Conservation (phyloP, 2,797 vertebrate genomes). For the Antennarius maculatus region DNA sequence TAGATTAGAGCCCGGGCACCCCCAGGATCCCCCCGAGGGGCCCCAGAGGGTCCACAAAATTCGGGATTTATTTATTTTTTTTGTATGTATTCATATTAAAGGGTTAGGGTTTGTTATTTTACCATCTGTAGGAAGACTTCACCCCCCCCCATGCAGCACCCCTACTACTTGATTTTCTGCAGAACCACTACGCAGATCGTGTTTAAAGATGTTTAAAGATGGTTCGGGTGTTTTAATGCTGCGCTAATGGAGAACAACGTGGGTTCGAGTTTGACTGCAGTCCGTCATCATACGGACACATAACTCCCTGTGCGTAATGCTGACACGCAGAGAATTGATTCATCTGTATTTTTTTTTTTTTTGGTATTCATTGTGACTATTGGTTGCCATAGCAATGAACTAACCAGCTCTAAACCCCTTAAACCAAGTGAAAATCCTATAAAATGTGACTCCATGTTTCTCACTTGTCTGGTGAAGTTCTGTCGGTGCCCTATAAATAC, state of each 20-base stretch:
- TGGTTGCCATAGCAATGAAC: neutral
- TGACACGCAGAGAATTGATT: neutral
- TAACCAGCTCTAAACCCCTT: neutral
- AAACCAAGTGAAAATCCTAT: neutral
- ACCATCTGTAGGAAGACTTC: neutral
- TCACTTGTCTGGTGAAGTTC: neutral
- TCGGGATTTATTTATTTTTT: neutral
- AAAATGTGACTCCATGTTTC: neutral
- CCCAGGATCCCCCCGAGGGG: neutral
- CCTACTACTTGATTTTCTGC: no score
- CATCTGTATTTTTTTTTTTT: neutral
- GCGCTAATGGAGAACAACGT: constrained; percentile 3
- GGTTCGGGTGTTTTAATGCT: constrained; percentile 18
- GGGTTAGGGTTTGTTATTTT: neutral
- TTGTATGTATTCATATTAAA: no score
- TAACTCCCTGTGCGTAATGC: no score
- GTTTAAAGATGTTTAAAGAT: constrained; percentile 20
- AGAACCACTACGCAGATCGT: neutral
- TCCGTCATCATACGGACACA: no score
- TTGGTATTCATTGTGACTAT: no score
- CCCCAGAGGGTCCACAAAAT: neutral
- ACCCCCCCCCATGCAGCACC: neutral
- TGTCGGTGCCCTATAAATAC: constrained; percentile 6
- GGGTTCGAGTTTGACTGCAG: neutral
- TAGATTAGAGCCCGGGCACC: no score